Evolutionary conservation across 23 tunicate species (phyloP), one percentile per base, ranked within the genome.

Genomic region (Halocynthia roretzi): DNA sequence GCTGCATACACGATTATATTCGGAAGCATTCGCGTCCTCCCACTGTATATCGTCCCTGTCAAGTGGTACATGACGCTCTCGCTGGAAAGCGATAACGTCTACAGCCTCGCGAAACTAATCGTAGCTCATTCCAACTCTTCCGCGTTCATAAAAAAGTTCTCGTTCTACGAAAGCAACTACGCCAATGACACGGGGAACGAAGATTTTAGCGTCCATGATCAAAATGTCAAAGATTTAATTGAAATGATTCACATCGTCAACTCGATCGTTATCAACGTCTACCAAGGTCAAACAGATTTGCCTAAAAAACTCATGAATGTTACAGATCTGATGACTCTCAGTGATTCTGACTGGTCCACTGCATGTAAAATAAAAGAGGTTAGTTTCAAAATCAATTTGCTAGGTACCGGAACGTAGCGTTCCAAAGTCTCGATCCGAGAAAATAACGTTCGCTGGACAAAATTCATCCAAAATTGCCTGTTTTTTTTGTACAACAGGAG

Each of bases 121-220:
- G 31, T 74, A 8, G 31, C 78, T 15, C 56, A 74, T n/a, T 31
- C 44, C 44, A 31, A 31, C 44, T 31, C 44, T 4, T 64, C 78
- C 5, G 78, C 64, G 2, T 74, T 21, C 2, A n/a, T 50, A 48
- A 53, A 18, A 8, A 74, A 31, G 4, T 31, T 31, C 44, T 74
- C 78, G 21, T 65, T 65, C 23, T 20, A 65, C 22, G 70, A 65
- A 65, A 6, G 19, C 22, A 53, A 74, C 56, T 19, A 74, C 15
- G 20, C 50, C 50, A 64, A 74, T 64, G 56, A 74, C 8, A n/a
- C 62, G 5, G 55, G 64, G 8, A 50, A 54, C 63, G 62, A 44
- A 18, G 78, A 74, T 74, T 52, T 74, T n/a, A 74, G 56, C 56
- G 78, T 74, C 15, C 78, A 74, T 54, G 78, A 74, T 19, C 55